Evolutionary conservation across 2,888 invertebrate species (phyloP), one percentile per base, ranked within the genome.

Genomic region (Drosophila monieri): DNA sequence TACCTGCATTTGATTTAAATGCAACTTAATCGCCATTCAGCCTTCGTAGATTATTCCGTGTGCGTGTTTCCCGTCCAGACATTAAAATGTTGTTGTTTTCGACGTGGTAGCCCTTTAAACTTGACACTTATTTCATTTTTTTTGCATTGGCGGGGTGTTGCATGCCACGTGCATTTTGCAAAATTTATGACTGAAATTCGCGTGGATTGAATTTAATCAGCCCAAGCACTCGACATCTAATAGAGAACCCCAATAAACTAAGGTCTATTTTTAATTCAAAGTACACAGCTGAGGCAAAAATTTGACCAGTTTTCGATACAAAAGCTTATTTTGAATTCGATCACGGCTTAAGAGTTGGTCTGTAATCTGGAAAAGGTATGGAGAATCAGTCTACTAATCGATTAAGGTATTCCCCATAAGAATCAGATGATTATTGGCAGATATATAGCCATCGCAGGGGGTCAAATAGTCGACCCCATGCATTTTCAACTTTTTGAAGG

Each of bases 1-100:
- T 74, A 76, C 78, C 72, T 64, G 60, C 70, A 78, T 80, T 87
- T 66, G 52, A 79, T 67, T 81, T 83, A 71, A 68, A 80, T 76
- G 65, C 53, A 52, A 75, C 23, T 48, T 85, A 83, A 81, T 77
- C 69, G 53, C 53, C 25, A 18, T 39, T 37, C 62, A 60, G 47
- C 23, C 64, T 57, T 59, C 14, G 43, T 78, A 59, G 67, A 83
- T 84, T 72, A 84, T 79, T 79, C 67, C 41, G 35, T 57, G 59
- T 80, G 77, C 81, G 74, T 84, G 80, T 77, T 80, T 68, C 74
- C 74, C 51, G 68, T 70, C 51, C 51, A 53, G 30, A 53, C 15
- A 37, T 48, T 49, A 60, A 43, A 54, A 30, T 53, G 18, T 37
- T 53, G n/a, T 23, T n/a, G 32, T 43, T 58, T 18, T 15, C 32